Conservation (phyloP, 2,888 invertebrate species). For the Acanthoscelides obtectus region DNA sequence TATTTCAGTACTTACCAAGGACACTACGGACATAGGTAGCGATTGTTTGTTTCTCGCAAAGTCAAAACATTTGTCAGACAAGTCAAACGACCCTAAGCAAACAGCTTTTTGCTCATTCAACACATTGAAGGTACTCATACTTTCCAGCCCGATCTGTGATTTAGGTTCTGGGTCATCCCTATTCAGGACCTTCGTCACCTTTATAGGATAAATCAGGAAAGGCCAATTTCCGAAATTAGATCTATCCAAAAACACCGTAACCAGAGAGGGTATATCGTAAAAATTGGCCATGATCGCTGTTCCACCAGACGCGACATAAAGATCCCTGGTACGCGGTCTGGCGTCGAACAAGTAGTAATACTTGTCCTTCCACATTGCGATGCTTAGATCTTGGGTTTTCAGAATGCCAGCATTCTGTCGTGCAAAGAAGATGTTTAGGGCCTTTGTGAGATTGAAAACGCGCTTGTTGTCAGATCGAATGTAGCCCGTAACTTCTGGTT, state of each 20-base stretch:
- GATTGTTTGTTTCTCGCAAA: slow-evolving; percentile 58
- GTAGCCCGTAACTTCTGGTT: slow-evolving; percentile 42
- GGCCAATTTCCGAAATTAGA: slow-evolving; percentile 32
- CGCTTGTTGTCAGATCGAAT: slow-evolving; percentile 40
- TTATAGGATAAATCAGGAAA: slow-evolving; percentile 32
- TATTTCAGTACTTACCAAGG: slow-evolving; percentile 45
- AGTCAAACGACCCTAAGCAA: slow-evolving; percentile 55
- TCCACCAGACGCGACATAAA: slow-evolving; percentile 52
- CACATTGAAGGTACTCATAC: slow-evolving; percentile 54
- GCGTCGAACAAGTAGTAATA: slow-evolving; percentile 63
- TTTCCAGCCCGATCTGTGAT: slow-evolving; percentile 49
- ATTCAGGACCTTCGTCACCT: slow-evolving; percentile 41
- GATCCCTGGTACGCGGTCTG: slow-evolving; percentile 52
- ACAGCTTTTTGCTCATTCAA: slow-evolving; percentile 55
- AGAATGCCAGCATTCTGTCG: slow-evolving; percentile 53
- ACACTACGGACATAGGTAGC: slow-evolving; percentile 55
- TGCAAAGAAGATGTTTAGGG: slow-evolving; percentile 54
- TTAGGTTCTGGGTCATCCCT: slow-evolving; percentile 51
- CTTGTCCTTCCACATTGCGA: slow-evolving; percentile 56
- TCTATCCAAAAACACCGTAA: slow-evolving; percentile 50
- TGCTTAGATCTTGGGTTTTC: slow-evolving; percentile 42
- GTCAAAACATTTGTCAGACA: slow-evolving; percentile 56
- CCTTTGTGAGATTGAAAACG: slow-evolving; percentile 50
- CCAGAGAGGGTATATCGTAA: slow-evolving; percentile 50
- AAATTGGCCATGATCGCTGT: slow-evolving; percentile 56